Evolutionary conservation across 1,140 invertebrate species (phyloP).

Genomic region (Cherax destructor): DNA sequence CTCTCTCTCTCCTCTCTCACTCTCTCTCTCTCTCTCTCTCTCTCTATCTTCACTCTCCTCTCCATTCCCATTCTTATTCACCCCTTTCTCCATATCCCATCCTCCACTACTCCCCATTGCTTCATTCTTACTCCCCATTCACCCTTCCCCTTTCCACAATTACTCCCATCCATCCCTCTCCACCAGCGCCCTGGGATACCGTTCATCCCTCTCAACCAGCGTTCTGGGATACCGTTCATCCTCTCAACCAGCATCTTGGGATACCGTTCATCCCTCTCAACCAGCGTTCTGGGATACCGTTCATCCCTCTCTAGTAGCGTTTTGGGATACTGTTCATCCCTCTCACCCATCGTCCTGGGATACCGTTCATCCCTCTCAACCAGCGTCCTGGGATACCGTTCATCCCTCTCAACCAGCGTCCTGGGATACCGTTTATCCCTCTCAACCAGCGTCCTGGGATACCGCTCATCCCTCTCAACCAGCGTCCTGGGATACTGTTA

Average conservation of each 20-base stretch:
- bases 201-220: neutral
- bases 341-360: no score
- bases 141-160: neutral
- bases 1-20: neutral
- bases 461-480: neutral
- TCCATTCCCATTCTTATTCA: neutral
- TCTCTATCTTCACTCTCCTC: neutral
- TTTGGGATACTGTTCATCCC: no score
- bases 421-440: no score
- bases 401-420: no score
- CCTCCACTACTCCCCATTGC: neutral
- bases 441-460: no score
- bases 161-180: neutral
- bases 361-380: no score
- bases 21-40: slow-evolving; percentile 23
- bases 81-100: neutral
- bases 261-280: no score
- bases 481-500: neutral
- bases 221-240: neutral
- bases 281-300: no score
- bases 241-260: no score
- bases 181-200: neutral
- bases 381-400: no score
- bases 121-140: neutral
- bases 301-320: no score